phyloP scores from a whole-genome alignment of 2,113 vertebrate genomes.

The Nicator chloris region DNA sequence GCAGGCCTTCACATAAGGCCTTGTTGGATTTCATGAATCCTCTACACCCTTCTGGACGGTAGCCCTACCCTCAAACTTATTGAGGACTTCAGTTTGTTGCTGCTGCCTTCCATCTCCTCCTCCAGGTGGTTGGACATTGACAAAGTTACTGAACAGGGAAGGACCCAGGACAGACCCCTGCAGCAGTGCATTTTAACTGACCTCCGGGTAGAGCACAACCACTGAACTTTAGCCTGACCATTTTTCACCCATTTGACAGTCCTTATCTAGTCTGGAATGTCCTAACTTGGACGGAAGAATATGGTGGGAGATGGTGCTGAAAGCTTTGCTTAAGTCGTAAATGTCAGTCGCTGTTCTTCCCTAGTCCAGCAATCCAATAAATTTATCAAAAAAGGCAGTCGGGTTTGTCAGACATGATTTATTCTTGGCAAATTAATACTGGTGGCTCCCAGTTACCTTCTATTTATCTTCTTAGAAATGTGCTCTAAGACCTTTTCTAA shows the following conservation, averaged over 20 bases:
- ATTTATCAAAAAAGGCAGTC: not conserved
- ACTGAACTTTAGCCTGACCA: not conserved
- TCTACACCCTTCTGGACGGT: not conserved
- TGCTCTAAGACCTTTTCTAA: not conserved
- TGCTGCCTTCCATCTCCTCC: not conserved
- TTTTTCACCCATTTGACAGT: not conserved
- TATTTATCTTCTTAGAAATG: not conserved
- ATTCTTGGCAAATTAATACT: not conserved
- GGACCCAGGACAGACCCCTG: not conserved
- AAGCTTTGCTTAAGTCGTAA: not conserved
- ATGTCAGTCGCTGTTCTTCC: not conserved
- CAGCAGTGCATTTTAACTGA: not conserved
- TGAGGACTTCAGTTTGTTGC: not conserved
- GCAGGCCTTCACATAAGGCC: not conserved
- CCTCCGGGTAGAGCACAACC: not conserved
- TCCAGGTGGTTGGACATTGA: not conserved
- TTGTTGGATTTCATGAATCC: not conserved
- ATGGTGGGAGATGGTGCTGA: not conserved
- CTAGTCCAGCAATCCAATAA: not conserved
- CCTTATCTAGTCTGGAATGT: not conserved
- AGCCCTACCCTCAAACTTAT: not conserved
- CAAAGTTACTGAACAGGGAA: not conserved
- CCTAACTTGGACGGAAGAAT: not conserved
- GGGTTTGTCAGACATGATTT: not conserved
- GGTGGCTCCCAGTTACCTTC: not conserved